These are phyloP conservation scores for Plagodis dolabraria DNA, from an alignment of 2,888 invertebrate genomes.

Conservation along the genomic window DNA sequence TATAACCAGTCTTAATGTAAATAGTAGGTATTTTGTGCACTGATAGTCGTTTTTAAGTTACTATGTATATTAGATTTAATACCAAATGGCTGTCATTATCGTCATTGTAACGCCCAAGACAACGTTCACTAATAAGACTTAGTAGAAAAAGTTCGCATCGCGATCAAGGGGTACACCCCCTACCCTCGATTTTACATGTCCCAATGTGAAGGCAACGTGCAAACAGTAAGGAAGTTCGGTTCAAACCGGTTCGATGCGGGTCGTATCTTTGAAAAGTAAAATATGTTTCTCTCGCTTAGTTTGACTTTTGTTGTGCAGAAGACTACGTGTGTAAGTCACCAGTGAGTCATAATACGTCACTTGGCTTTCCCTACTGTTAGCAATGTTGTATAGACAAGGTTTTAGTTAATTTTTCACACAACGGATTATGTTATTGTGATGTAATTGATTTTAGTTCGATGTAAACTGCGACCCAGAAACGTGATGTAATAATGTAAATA, in stretches of 20 bases:
- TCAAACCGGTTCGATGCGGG: background rate
- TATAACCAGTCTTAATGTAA: slow-evolving; percentile 68
- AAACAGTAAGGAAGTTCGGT: slow-evolving; percentile 8
- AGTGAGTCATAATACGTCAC: too few species aligned
- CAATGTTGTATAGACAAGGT: slow-evolving; percentile 50
- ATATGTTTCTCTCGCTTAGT: too few species aligned
- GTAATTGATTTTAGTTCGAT: slow-evolving; percentile 52
- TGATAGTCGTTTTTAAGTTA: slow-evolving; percentile 77
- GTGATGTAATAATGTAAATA: slow-evolving; percentile 69
- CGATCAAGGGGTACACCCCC: slow-evolving; percentile 41
- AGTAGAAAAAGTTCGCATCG: slow-evolving; percentile 58
- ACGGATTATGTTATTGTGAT: slow-evolving; percentile 32
- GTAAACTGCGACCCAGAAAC: slow-evolving; percentile 52
- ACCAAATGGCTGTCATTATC: slow-evolving; percentile 75
- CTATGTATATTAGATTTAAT: slow-evolving; percentile 61
- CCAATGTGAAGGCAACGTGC: slow-evolving; percentile 32
- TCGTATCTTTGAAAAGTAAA: too few species aligned
- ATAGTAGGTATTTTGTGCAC: slow-evolving; percentile 78
- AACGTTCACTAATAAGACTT: slow-evolving; percentile 59
- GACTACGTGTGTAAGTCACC: too few species aligned
- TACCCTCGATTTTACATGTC: slow-evolving; percentile 41
- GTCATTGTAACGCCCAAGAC: slow-evolving; percentile 61
- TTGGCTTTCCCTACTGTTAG: slow-evolving; percentile 8
- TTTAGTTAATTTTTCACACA: slow-evolving; percentile 56
- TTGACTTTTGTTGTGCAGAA: too few species aligned